Conservation (phyloP, 2,888 invertebrate genomes). For the Mimas tiliae region DNA sequence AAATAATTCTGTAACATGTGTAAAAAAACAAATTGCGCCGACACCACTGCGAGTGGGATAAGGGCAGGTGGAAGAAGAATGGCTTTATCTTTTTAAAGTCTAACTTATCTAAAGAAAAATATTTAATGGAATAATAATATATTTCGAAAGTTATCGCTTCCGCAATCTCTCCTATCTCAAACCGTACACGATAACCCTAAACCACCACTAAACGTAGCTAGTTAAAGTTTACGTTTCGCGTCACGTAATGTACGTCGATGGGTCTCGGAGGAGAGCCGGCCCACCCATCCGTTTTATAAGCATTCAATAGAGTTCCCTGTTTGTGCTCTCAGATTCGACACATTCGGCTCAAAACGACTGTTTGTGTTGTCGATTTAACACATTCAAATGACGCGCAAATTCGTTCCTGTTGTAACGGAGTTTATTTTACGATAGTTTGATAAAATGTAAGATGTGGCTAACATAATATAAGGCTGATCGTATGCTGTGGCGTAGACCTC, state of each 20-base stretch:
- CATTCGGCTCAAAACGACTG: slow-evolving; percentile 1
- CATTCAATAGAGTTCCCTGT: slow-evolving; percentile 62
- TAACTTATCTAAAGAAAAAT: no score
- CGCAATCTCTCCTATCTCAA: neutral
- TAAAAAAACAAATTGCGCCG: no score
- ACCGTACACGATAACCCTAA: slow-evolving; percentile 32
- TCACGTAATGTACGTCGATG: slow-evolving; percentile 63
- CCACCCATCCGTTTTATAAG: slow-evolving; percentile 64
- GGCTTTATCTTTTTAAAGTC: no score
- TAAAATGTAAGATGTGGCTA: no score
- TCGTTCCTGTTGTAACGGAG: neutral
- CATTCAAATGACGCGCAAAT: neutral
- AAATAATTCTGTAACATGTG: no score
- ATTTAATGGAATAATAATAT: no score
- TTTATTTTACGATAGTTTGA: neutral
- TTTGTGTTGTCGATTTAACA: slow-evolving; percentile 23
- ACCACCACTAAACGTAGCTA: slow-evolving; percentile 53
- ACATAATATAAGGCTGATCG: no score
- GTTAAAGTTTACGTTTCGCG: slow-evolving; percentile 61
- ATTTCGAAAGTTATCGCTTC: neutral
- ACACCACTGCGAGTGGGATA: no score
- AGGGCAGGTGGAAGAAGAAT: no score
- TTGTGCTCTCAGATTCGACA: slow-evolving; percentile 42
- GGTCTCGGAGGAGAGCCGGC: slow-evolving; percentile 60
- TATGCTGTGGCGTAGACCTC: no score